These are phyloP conservation scores for Cyanoramphus novaezelandiae DNA, from an alignment of 2,113 vertebrate genomes.

Conservation along the genomic window DNA sequence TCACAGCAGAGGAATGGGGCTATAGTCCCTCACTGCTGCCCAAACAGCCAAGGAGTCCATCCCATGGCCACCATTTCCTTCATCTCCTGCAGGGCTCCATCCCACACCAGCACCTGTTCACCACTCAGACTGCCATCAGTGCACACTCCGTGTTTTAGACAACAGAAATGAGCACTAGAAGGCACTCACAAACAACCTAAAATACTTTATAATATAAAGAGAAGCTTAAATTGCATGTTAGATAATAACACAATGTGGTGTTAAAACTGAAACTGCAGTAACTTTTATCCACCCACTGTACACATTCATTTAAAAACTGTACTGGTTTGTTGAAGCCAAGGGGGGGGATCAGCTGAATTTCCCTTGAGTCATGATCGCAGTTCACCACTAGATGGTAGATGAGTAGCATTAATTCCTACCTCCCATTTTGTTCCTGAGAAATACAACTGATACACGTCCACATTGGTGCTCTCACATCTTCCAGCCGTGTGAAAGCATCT, in stretches of 20 bases:
- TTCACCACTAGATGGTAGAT: slow-evolving; percentile 75
- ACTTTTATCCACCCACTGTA: neutral
- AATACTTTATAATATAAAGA: neutral
- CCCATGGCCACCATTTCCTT: neutral
- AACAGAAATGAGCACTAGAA: neutral
- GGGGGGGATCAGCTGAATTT: neutral
- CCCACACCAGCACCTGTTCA: neutral
- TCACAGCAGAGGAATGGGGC: neutral
- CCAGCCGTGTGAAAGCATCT: neutral
- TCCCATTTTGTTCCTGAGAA: neutral
- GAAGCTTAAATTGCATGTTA: slow-evolving; percentile 18
- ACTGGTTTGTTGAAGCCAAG: neutral
- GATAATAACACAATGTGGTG: neutral
- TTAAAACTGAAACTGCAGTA: slow-evolving; percentile 25
- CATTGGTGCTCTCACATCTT: neutral
- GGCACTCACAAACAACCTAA: neutral
- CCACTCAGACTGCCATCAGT: neutral
- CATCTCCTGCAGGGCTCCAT: neutral
- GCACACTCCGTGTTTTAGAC: neutral
- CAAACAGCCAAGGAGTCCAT: neutral
- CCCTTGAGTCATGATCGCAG: neutral
- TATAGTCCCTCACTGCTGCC: neutral
- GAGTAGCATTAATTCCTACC: neutral
- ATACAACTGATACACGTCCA: neutral
- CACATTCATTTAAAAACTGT: neutral